Evolutionary conservation across 2,888 invertebrate species (phyloP).

Genomic region (Drosophila subquinaria): DNA sequence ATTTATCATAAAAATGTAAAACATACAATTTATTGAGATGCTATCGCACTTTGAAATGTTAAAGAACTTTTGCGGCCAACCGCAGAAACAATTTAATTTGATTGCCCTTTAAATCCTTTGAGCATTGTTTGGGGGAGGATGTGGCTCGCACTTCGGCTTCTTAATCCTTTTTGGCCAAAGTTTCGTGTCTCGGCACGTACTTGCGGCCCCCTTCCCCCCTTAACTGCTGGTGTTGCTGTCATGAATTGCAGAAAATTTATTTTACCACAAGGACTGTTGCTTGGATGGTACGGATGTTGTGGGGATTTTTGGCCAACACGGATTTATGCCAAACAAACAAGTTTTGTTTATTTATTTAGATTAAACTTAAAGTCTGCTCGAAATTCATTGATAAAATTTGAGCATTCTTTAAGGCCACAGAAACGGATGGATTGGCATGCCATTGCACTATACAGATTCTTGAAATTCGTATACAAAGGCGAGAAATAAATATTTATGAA

Average conservation of each 20-base stretch:
- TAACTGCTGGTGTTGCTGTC: constrained; percentile 55
- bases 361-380: constrained; percentile 63
- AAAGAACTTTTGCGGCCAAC: constrained; percentile 58
- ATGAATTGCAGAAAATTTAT: constrained; percentile 76
- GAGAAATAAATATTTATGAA: constrained; percentile 73
- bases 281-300: constrained; percentile 36
- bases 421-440: constrained; percentile 47
- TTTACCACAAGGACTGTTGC: constrained; percentile 71
- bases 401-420: constrained; percentile 51
- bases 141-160: constrained; percentile 8
- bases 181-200: constrained; percentile 75
- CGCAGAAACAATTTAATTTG: constrained; percentile 77
- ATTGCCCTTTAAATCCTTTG: constrained; percentile 72
- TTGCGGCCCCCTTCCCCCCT: constrained; percentile 24
- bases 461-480: constrained; percentile 48
- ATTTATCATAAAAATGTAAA: constrained; percentile 55
- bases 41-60: constrained; percentile 14
- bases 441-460: constrained; percentile 38
- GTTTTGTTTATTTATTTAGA: constrained; percentile 63
- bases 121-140: constrained; percentile 27
- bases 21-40: constrained; percentile 41
- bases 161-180: constrained; percentile 68
- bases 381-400: constrained; percentile 71
- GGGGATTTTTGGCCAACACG: constrained; percentile 44
- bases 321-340: constrained; percentile 58